Base-by-base conservation (phyloP, 2,797 vertebrate species). In the Sternarchorhynchus goeldii region DNA sequence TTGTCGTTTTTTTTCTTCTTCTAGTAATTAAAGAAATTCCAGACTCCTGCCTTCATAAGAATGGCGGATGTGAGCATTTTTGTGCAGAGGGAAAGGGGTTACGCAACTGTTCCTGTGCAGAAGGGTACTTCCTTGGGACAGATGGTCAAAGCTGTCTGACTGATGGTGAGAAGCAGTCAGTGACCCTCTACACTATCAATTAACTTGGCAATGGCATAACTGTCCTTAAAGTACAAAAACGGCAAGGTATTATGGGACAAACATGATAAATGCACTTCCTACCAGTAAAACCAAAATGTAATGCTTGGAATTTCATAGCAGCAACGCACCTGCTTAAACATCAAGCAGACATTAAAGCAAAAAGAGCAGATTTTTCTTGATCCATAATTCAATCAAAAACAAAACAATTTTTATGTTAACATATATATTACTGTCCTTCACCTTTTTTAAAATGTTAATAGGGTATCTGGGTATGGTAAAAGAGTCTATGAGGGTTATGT, bases 11-110 rank as follows among this genome's bases (percentile, higher is more conserved):
- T 69, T 29, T 25, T 71, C 45, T 71, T 53, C 12, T 17, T 53
- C 36, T 25, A 93, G 92, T 82, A n/a, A 21, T 74, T 6, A 80
- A 34, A 36, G 36, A 12, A 0, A 53, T 83, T 4, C 62, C 81
- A 0, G 70, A 87, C 20, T 87, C 79, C 34, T 94, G 93, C 29
- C 83, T 91, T 63, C 53, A 91, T 76, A 83, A 91, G 14, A 94
- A 94, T 0, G 93, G 93, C 7, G 87, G 83, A 6, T 94, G 93
- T 55, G 88, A 93, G 14, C 93, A 94, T 72, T 94, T 91, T 87
- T 94, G 93, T 14, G 31, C 80, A 0, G 90, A 91, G 70, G 80
- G 73, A 0, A 64, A 1, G 10, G 65, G 2, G 2, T 67, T 53
- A 8, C 76, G 85, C 0, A 86, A 78, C 55, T 94, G 93, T 78